Evolutionary conservation across 2,113 vertebrate species (phyloP), one percentile per base, ranked within the genome.

Genomic region (Sakesphorus luctuosus): DNA sequence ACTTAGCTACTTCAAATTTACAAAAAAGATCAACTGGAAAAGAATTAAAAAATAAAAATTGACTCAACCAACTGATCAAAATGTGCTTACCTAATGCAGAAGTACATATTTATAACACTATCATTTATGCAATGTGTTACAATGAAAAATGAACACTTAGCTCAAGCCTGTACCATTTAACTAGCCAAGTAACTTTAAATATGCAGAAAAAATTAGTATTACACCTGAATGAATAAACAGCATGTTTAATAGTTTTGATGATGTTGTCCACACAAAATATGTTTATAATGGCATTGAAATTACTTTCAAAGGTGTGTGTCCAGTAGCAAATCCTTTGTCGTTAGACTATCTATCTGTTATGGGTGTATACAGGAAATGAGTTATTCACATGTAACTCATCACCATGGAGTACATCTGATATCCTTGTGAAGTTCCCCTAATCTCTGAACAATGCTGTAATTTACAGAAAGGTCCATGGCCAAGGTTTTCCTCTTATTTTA

Each of bases 351-450:
- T 96, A 96, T 94, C 93, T 93, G 85, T 95, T 97, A 94, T 9
- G 92, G 95, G 87, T 74, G 44, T 86, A 80, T 93, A 86, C 95
- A 96, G 87, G 92, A 96, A 97, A 97, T 97, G 47, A 98, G 93
- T 97, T 98, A 97, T 95, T 98, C 96, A 97, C 97, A 24, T 96
- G 88, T 96, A 97, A 97, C 89, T 97, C 96, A 90, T 80, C 90
- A 87, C 89, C 3, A 9, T 87, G 73, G 84, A 94, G 88, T 88
- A 87, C 3, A 2, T 94, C 86, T 95, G 97, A 94, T 96, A 94
- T 58, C 61, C 91, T 93, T 72, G 80, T 94, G 97, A 97, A 96
- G 94, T 96, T 97, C 94, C 94, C 90, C 91, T 96, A 91, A 96
- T 94, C 96, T 97, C 89, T 97, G 90, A 92, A 93, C 53, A 36